phyloP scores from a whole-genome alignment of 2,113 vertebrate species.

The Anoplopoma fimbria region DNA sequence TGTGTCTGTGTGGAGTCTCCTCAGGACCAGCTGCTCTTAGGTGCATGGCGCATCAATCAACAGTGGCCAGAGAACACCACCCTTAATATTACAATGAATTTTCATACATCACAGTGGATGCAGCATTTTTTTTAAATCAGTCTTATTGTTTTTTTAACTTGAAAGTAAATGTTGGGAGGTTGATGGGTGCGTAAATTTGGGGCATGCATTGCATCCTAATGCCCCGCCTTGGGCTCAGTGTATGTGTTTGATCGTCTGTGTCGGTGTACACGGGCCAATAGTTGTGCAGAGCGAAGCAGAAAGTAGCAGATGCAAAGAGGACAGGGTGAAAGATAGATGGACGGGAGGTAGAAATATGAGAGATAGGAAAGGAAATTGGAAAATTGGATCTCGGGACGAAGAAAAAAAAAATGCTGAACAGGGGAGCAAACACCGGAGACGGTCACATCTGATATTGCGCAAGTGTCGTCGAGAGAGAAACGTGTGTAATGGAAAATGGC shows the following conservation, averaged over 20 bases:
- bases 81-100: neutral
- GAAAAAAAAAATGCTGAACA: slow-evolving; percentile 59
- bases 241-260: slow-evolving; percentile 39
- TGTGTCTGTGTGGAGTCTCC: neutral
- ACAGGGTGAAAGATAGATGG: slow-evolving; percentile 60
- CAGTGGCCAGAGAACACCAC: neutral
- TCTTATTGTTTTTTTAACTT: neutral
- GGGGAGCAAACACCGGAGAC: slow-evolving; percentile 25
- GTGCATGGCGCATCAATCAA: neutral
- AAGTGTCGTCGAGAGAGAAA: slow-evolving; percentile 7
- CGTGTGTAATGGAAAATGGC: slow-evolving; percentile 27
- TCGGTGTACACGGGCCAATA: slow-evolving; percentile 51
- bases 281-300: slow-evolving; percentile 50
- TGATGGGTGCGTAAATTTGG: neutral
- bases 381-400: slow-evolving; percentile 56
- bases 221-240: neutral
- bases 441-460: slow-evolving; percentile 31
- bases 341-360: slow-evolving; percentile 54
- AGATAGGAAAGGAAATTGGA: slow-evolving; percentile 52
- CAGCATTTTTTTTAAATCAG: neutral
- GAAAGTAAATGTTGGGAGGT: neutral
- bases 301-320: slow-evolving; percentile 63
- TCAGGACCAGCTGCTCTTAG: neutral
- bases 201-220: neutral
- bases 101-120: neutral